Evolutionary conservation across 2,888 invertebrate genomes (phyloP).

Genomic region (Chorisops tibialis): DNA sequence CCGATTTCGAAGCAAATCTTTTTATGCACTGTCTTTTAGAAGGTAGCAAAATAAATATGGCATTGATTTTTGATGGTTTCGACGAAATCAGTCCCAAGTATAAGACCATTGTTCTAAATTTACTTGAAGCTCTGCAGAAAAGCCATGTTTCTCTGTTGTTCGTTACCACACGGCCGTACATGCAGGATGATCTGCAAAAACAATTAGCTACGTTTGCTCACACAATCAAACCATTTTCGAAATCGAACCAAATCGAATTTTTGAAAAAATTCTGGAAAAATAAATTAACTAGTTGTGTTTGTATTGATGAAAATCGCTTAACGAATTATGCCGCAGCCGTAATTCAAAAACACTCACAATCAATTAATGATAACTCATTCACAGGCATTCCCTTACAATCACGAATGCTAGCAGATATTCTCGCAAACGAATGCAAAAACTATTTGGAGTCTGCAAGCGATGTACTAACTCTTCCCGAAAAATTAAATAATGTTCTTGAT

Average conservation of each 20-base stretch:
- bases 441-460: too few species aligned
- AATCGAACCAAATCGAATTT: neutral
- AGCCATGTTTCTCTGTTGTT: neutral
- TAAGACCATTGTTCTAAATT: neutral
- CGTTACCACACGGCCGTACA: slow-evolving; percentile 6
- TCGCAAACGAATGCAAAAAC: neutral
- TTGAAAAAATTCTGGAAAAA: slow-evolving; percentile 1
- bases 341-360: neutral
- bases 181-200: neutral
- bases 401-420: slow-evolving; percentile 4
- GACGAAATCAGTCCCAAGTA: slow-evolving; percentile 14
- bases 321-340: neutral
- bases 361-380: neutral
- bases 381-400: slow-evolving; percentile 13
- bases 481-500: slow-evolving; percentile 1
- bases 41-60: too few species aligned
- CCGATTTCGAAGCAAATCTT: slow-evolving; percentile 6
- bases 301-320: too few species aligned
- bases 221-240: too few species aligned
- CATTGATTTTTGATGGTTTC: slow-evolving; percentile 13
- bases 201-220: neutral
- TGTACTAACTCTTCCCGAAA: slow-evolving; percentile 1
- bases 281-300: neutral
- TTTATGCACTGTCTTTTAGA: too few species aligned
- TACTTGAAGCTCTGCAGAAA: neutral